Base-by-base conservation (phyloP, 1,140 invertebrate genomes). In the Eurytemora carolleeae region DNA sequence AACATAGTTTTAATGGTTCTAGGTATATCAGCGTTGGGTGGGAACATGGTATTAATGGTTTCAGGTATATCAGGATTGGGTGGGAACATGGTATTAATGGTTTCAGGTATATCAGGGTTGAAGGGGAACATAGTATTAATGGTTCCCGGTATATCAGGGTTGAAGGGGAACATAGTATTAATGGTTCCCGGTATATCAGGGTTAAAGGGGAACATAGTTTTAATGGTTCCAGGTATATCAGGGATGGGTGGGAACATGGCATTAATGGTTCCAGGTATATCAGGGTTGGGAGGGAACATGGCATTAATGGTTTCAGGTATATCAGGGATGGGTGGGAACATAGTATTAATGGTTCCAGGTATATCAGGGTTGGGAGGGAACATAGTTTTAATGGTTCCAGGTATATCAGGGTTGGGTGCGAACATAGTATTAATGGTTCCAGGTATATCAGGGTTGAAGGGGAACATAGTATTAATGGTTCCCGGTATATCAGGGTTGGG, bases 1-100 rank as follows among this genome's bases (percentile, higher is more conserved):
- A n/a, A n/a, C n/a, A n/a, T n/a, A 2, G 69, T 76, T 25, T 70
- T 76, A 62, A 67, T 77, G 59, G 73, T 75, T 7, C 74, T 76
- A 19, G 75, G 72, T 23, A 44, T 12, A n/a, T 12, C 70, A 74
- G 2, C 71, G 76, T 66, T 77, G 72, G 63, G 70, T 65, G 64
- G 65, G 31, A n/a, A n/a, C n/a, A n/a, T n/a, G n/a, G n/a, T n/a
- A n/a, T n/a, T n/a, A 62, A 67, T 77, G 59, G 73, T 75, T 7
- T 73, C 76, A 19, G 75, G 72, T 23, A 44, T 12, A n/a, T 12
- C 70, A 74, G 2, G 71, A 76, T 66, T 77, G 72, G 63, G 70
- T 65, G 64, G 65, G 31, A n/a, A n/a, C n/a, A n/a, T n/a, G n/a
- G n/a, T n/a, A n/a, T n/a, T n/a, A 62, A 67, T 77, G 59, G 73